Evolutionary conservation across 2,113 vertebrate genomes (phyloP).

Genomic region (Tylochromis polylepis): DNA sequence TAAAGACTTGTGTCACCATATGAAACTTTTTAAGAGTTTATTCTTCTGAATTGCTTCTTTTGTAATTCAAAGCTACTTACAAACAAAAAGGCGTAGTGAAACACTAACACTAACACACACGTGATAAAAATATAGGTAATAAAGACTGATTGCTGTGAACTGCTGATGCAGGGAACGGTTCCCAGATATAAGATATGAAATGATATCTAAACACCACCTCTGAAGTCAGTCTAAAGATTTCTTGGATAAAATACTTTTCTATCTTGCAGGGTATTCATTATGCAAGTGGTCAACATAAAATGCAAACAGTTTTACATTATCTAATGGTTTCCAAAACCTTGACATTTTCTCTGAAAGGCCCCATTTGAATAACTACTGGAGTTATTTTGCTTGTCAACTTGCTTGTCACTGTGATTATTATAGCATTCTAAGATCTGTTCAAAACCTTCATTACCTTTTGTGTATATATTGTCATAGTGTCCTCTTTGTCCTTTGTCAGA

Average conservation of each 20-base stretch:
- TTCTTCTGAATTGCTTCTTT: background rate
- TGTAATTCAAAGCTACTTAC: conserved; percentile 26
- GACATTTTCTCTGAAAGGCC: background rate
- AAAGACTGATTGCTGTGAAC: background rate
- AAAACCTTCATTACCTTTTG: background rate
- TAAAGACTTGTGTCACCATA: background rate
- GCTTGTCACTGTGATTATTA: background rate
- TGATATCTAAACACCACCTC: background rate
- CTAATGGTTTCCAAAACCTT: background rate
- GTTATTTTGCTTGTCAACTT: background rate
- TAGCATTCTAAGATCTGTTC: background rate
- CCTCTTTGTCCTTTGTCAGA: background rate
- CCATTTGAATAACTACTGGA: background rate
- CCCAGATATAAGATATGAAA: background rate
- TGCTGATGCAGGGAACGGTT: background rate
- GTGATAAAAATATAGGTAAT: background rate
- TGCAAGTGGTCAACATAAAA: background rate
- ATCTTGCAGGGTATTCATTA: background rate
- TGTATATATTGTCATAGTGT: background rate
- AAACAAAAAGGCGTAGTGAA: background rate
- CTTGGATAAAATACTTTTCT: background rate
- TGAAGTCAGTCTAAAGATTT: background rate
- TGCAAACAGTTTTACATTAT: background rate
- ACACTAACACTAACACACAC: background rate
- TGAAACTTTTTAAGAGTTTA: background rate